Conservation (phyloP, 2,113 vertebrate genomes). For the Chamaetylas fuelleborni region DNA sequence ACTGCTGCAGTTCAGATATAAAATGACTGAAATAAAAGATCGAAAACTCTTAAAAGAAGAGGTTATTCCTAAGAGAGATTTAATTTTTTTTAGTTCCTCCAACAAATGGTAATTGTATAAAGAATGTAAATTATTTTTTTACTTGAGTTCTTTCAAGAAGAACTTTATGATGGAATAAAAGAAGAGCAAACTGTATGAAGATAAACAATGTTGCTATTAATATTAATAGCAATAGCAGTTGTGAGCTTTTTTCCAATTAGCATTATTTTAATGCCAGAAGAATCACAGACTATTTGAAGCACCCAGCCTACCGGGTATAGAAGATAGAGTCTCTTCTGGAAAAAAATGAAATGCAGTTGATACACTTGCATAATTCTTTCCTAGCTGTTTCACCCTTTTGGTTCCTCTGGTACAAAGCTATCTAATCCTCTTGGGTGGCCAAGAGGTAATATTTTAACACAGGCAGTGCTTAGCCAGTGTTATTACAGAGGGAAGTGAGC, state of each 20-base stretch:
- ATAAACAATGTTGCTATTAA: neutral
- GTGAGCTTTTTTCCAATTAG: neutral
- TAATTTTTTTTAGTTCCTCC: neutral
- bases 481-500: neutral
- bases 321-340: neutral
- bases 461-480: neutral
- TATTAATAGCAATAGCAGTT: neutral
- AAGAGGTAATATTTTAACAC: neutral
- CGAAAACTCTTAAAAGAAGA: neutral
- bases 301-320: neutral
- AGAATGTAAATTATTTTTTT: neutral
- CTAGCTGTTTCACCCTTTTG: neutral
- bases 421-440: neutral
- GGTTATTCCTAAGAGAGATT: neutral
- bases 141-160: neutral
- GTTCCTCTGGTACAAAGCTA: neutral
- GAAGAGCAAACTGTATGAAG: neutral
- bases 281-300: neutral
- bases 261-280: neutral
- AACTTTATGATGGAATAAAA: neutral
- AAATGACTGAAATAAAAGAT: constrained; percentile 3
- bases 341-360: neutral
- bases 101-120: neutral
- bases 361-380: neutral
- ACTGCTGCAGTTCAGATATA: neutral